These are phyloP conservation scores for Amblyjoppa proteus DNA, from an alignment of 2,888 invertebrate species.

Conservation along the genomic window DNA sequence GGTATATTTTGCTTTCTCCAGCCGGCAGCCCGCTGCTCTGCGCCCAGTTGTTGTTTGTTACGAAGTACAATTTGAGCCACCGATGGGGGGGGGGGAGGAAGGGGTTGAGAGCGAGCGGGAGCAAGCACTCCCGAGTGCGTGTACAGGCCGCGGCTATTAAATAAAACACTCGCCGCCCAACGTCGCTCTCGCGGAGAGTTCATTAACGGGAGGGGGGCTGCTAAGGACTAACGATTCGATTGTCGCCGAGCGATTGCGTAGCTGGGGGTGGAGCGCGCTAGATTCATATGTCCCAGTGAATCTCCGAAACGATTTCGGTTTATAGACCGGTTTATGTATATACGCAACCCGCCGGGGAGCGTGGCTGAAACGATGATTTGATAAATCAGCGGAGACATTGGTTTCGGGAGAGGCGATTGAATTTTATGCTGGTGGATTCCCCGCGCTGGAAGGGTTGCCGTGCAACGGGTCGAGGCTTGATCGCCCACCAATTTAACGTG, in stretches of 20 bases:
- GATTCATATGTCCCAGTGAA: conserved; percentile 72
- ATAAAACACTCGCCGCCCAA: conserved; percentile 80
- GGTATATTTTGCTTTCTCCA: conserved; percentile 8
- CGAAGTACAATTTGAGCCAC: conserved; percentile 79
- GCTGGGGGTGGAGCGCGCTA: conserved; percentile 70
- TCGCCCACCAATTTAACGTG: background rate
- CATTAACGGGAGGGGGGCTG: conserved; percentile 75
- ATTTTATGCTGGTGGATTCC: conserved; percentile 55
- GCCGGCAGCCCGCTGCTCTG: background rate
- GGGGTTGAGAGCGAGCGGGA: conserved; percentile 37
- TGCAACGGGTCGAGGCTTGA: background rate
- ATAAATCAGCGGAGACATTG: conserved; percentile 74
- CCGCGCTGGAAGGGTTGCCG: conserved; percentile 3
- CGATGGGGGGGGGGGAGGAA: background rate
- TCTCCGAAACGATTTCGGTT: conserved; percentile 57
- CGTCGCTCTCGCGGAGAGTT: conserved; percentile 79
- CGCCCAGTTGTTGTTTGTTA: conserved; percentile 79
- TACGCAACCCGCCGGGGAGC: conserved; percentile 27
- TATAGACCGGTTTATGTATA: conserved; percentile 9
- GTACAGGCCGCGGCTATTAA: conserved; percentile 81
- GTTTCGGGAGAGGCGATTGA: conserved; percentile 66
- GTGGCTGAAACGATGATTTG: conserved; percentile 68
- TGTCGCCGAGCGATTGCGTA: conserved; percentile 78
- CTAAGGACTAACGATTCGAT: conserved; percentile 79
- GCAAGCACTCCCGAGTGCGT: conserved; percentile 52